Conservation (phyloP, 2,888 invertebrate species). For the Exephanes ischioxanthus region DNA sequence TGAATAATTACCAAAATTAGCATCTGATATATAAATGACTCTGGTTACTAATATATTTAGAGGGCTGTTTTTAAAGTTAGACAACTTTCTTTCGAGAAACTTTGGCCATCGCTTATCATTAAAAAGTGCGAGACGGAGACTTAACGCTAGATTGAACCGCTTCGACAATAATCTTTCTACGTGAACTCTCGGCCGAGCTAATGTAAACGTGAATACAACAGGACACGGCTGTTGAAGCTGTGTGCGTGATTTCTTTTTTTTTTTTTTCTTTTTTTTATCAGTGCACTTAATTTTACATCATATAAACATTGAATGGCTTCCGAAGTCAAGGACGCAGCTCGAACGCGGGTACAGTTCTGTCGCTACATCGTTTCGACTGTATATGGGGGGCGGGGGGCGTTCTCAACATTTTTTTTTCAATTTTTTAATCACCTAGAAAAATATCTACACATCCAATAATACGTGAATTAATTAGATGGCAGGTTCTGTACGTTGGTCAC, state of each 20-base stretch:
- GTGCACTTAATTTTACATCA: conserved; percentile 71
- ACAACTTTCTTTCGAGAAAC: conserved; percentile 59
- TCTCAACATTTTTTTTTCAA: conserved; percentile 26
- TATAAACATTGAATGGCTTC: conserved; percentile 68
- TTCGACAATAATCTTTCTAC: conserved; percentile 43
- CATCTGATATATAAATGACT: conserved; percentile 63
- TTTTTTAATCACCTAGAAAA: conserved; percentile 61
- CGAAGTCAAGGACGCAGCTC: conserved; percentile 49
- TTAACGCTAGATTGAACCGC: conserved; percentile 41
- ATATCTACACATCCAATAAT: conserved; percentile 68
- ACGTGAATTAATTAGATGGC: conserved; percentile 64
- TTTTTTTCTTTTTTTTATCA: conserved; percentile 44
- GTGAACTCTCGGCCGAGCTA: conserved; percentile 31
- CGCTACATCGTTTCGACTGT: conserved; percentile 30
- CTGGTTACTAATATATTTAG: conserved; percentile 33
- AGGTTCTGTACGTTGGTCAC: conserved; percentile 67
- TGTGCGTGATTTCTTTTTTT: conserved; percentile 74
- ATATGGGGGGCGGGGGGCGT: conserved; percentile 1
- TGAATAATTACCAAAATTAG: conserved; percentile 61
- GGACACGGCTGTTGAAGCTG: conserved; percentile 69
- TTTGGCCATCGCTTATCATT: conserved; percentile 60
- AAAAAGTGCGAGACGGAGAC: conserved; percentile 47
- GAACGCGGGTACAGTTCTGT: conserved; percentile 15
- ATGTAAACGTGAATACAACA: conserved; percentile 49
- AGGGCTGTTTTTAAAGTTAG: conserved; percentile 51